phyloP scores from a whole-genome alignment of 2,888 invertebrate genomes.

The Himalopsyche anomala region DNA sequence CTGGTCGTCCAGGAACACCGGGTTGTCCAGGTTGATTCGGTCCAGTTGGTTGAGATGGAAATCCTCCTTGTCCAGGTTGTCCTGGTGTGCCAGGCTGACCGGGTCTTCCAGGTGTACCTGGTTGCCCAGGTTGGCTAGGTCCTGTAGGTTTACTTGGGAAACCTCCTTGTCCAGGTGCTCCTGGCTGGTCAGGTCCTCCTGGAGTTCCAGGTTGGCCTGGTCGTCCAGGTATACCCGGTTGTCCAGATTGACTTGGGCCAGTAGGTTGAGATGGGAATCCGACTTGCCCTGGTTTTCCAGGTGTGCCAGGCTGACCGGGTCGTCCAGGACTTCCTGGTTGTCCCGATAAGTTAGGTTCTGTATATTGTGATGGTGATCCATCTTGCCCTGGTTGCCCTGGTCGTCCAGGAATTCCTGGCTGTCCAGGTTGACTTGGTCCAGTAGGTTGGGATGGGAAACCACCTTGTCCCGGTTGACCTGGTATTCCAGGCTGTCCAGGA shows the following conservation, averaged over 20 bases:
- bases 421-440: background rate
- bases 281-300: too few species aligned
- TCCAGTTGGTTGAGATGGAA: slow-evolving; percentile 61
- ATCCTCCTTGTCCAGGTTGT: slow-evolving; percentile 69
- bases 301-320: too few species aligned
- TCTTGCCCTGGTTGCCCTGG: slow-evolving; percentile 68
- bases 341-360: too few species aligned
- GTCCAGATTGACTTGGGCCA: too few species aligned
- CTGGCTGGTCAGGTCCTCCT: slow-evolving; percentile 62
- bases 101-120: slow-evolving; percentile 57
- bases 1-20: slow-evolving; percentile 53
- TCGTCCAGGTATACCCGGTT: too few species aligned
- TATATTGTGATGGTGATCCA: too few species aligned
- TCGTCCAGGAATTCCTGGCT: slow-evolving; percentile 55
- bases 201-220: slow-evolving; percentile 11
- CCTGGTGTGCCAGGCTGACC: slow-evolving; percentile 69
- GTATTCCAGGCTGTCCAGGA: slow-evolving; percentile 45
- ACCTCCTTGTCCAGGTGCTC: slow-evolving; percentile 65
- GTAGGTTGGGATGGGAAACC: slow-evolving; percentile 64
- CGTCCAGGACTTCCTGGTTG: too few species aligned
- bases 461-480: slow-evolving; percentile 52
- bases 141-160: slow-evolving; percentile 67
- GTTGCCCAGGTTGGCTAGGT: too few species aligned
- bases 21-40: slow-evolving; percentile 56
- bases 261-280: too few species aligned